Base-by-base conservation (phyloP, 2,888 invertebrate species). In the Sphaeridia pumilis region DNA sequence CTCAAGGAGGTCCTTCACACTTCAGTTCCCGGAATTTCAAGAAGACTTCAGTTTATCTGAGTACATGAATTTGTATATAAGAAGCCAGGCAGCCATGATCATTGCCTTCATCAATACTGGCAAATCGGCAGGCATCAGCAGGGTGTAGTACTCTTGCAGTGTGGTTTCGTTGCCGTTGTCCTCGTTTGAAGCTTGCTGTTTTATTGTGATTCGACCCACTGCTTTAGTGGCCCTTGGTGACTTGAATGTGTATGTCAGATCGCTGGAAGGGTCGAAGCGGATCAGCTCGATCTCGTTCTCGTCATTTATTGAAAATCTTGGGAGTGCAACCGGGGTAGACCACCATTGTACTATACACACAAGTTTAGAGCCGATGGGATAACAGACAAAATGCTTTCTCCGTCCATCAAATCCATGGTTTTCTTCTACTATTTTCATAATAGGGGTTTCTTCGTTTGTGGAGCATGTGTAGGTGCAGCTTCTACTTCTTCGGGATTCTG, bases 81-180 rank as follows among this genome's bases (percentile, higher is more conserved):
- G 14, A 42, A 52, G 46, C 52, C 52, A 51, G 3, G 51, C 51
- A 38, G 51, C 51, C 51, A 51, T 36, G 36, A 51, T 25, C 17
- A 1, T 45, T 7, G 17, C 52, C 41, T 52, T 52, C 25, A 52
- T 46, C 24, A 46, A 46, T 20, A 41, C 35, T 36, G 35, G 24
- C 20, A 38, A 24, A 21, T 38, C 41, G 4, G 17, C 4, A 10
- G 41, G 36, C 14, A 35, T 24, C 3, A 24, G 27, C 10, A 52
- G n/a, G 14, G 46, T 46, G 25, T 52, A 52, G 31, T 52, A 52
- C 24, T 52, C 52, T 21, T 43, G 28, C n/a, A n/a, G n/a, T n/a
- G n/a, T n/a, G 20, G 38, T 17, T 25, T 52, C 52, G 1, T 46
- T 46, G 28, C 46, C 46, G 42, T 52, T 52, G 3, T 41, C 46